Evolutionary conservation across 2,797 vertebrate species (phyloP).

Genomic region (Hoplostethus mediterraneus): DNA sequence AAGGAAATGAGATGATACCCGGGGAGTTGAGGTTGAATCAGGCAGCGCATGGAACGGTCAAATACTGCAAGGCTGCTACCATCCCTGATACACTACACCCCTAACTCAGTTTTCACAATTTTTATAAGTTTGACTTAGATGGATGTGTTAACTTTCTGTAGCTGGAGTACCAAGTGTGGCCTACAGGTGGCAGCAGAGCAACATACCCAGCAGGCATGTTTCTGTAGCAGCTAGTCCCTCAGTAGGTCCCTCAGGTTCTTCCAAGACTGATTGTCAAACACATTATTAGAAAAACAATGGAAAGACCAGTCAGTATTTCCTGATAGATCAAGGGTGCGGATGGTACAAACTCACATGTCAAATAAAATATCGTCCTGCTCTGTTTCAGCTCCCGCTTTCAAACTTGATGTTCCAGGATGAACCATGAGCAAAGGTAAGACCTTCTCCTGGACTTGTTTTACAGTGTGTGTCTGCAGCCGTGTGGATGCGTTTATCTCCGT

Average conservation of each 20-base stretch:
- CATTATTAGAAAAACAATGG: constrained; percentile 36
- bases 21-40: constrained; percentile 48
- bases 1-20: constrained; percentile 27
- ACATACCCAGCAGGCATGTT: constrained; percentile 61
- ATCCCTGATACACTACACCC: background rate
- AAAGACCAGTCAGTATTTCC: constrained; percentile 26
- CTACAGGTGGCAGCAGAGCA: constrained; percentile 78
- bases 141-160: constrained; percentile 9
- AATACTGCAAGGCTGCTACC: constrained; percentile 7
- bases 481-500: background rate
- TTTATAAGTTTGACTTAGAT: constrained; percentile 20
- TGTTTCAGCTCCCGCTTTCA: constrained; percentile 71
- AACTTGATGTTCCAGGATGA: constrained; percentile 67
- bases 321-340: constrained; percentile 38
- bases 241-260: constrained; percentile 30
- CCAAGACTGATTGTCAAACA: constrained; percentile 51
- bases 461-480: background rate
- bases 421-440: constrained; percentile 79
- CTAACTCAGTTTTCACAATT: background rate
- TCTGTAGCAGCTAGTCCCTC: constrained; percentile 19
- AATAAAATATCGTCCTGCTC: constrained; percentile 39
- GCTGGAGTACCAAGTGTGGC: constrained; percentile 45
- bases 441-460: constrained; percentile 9
- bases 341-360: constrained; percentile 23
- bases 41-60: constrained; percentile 27